Conservation (phyloP, 2,113 vertebrate species). For the Brachyistius frenatus region DNA sequence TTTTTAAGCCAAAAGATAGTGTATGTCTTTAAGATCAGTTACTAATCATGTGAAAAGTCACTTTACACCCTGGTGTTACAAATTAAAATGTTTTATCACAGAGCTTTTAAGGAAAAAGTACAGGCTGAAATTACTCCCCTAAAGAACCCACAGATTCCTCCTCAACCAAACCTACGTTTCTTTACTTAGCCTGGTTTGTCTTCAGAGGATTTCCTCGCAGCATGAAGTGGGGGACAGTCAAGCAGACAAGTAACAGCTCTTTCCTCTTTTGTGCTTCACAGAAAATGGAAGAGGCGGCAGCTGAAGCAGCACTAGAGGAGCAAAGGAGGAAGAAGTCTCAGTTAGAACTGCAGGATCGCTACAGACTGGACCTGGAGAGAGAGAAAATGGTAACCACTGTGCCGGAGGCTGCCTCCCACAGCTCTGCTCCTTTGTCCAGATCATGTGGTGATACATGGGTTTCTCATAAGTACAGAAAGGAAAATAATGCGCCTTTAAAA, state of each 20-base stretch:
- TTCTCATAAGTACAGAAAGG: background rate
- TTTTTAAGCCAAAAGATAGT: background rate
- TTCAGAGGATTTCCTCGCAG: background rate
- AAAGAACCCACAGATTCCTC: background rate
- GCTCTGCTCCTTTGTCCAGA: background rate
- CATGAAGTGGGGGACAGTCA: background rate
- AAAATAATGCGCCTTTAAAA: background rate
- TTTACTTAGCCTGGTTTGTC: background rate
- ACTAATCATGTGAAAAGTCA: too few relatives aligned
- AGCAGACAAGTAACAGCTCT: background rate
- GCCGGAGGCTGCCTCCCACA: background rate
- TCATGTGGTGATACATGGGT: background rate
- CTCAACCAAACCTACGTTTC: background rate
- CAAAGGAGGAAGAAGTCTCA: conserved; percentile 89
- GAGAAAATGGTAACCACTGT: conserved; percentile 89
- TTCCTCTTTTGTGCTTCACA: conserved; percentile 68
- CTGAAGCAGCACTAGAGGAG: conserved; percentile 89
- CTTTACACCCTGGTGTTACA: background rate
- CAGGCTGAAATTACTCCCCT: background rate
- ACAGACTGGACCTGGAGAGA: conserved; percentile 91
- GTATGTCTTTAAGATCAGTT: too few relatives aligned
- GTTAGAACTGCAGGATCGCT: conserved; percentile 91
- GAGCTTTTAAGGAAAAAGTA: background rate
- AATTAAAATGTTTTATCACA: background rate
- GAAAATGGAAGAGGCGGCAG: conserved; percentile 92